Evolutionary conservation across 2,797 vertebrate species (phyloP), one percentile per base, ranked within the genome.

Genomic region (Kryptopterus vitreolus): DNA sequence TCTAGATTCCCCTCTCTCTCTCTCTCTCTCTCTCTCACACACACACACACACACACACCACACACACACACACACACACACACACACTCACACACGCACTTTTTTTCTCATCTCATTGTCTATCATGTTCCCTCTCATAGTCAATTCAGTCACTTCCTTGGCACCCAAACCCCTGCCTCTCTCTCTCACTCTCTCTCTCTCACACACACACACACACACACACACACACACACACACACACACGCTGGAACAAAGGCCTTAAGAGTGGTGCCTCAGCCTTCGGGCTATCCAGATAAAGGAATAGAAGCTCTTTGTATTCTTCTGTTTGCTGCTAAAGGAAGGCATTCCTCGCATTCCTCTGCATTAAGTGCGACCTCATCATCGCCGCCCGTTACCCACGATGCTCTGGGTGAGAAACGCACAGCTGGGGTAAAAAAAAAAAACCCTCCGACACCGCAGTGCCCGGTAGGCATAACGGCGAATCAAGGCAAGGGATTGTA

Each of bases 291-390:
- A 77, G 81, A 72, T 66, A 77, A 76, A 24, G 61, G 78, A 90
- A 89, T 92, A 93, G 87, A 88, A 81, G 83, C 81, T 87, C 90
- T 91, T 91, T 94, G 93, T 93, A 81, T 77, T 84, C 80, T 35
- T 81, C 83, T 85, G 87, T 87, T 85, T 85, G 83, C 80, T 83
- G 87, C 79, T 90, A 88, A 87, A 88, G 89, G 89, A 79, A 86
- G 83, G 83, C 91, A 91, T 93, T 92, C 89, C 89, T 87, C 82
- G 85, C 85, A 94, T 93, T 89, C 91, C 87, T 90, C 76, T 70
- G 89, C 84, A 85, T 87, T 88, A 86, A 92, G 82, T 59, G 85
- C 82, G 81, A 86, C 86, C 90, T 90, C 88, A 87, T 89, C 84
- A 84, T 88, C 82, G 52, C 87, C 82, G 48, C 88, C 90, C 90